phyloP scores from a whole-genome alignment of 2,113 vertebrate genomes.

The Meleagris gallopavo region DNA sequence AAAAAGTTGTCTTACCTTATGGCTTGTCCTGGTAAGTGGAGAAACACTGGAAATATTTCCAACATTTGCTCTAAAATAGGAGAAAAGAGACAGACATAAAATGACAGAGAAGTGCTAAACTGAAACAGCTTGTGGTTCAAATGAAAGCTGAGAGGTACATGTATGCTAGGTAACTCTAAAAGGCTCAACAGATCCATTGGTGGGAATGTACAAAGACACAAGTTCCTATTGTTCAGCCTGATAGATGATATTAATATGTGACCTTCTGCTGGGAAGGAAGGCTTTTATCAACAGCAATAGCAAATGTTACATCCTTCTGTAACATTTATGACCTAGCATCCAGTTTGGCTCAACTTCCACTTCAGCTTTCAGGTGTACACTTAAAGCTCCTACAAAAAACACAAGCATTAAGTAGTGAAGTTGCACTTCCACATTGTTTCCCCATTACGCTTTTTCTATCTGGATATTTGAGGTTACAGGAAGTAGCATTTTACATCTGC shows the following conservation, averaged over 20 bases:
- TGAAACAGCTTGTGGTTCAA: neutral
- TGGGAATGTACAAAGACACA: neutral
- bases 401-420: neutral
- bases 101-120: neutral
- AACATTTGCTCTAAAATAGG: neutral
- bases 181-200: neutral
- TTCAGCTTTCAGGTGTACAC: too few relatives aligned
- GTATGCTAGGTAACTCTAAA: neutral
- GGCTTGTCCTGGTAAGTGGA: neutral
- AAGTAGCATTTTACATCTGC: rapidly evolving
- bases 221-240: neutral
- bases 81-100: neutral
- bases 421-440: rapidly evolving
- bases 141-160: neutral
- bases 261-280: neutral
- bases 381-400: neutral
- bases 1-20: neutral
- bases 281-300: neutral
- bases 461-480: neutral
- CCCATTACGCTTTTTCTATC: rapidly evolving
- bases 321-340: neutral
- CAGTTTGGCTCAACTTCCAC: neutral
- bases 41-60: neutral
- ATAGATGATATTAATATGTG: neutral
- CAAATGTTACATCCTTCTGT: neutral